Conservation (phyloP, 1,140 invertebrate genomes). For the Eumeta japonica region DNA sequence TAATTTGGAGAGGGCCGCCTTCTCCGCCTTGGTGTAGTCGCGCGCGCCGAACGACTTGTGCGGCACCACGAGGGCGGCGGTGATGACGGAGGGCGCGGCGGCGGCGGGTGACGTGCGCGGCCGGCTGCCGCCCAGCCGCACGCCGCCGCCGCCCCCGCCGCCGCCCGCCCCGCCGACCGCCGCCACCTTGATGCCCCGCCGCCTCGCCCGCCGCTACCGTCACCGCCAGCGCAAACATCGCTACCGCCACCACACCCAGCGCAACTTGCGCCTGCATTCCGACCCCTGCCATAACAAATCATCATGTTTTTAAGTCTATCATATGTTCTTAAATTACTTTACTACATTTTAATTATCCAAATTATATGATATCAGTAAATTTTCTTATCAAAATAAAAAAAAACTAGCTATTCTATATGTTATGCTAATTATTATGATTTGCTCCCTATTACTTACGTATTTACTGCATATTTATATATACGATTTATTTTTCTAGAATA, state of each 20-base stretch:
- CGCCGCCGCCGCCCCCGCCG: constrained; percentile 31
- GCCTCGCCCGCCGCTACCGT: constrained; percentile 32
- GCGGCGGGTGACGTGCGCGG: constrained; percentile 47
- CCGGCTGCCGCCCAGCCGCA: constrained; percentile 41
- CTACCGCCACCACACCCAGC: constrained; percentile 40
- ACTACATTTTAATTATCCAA: too few species aligned
- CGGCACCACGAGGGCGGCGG: constrained; percentile 72
- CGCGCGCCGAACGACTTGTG: constrained; percentile 73
- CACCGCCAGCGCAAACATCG: constrained; percentile 36
- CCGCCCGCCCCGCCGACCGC: constrained; percentile 23
- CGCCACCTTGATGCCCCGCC: constrained; percentile 44
- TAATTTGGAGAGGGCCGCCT: constrained; percentile 64
- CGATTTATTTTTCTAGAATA: too few species aligned
- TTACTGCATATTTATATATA: too few species aligned
- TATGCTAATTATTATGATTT: too few species aligned
- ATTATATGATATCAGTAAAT: too few species aligned
- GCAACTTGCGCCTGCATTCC: constrained; percentile 46
- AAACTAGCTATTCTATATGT: too few species aligned
- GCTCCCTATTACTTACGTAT: too few species aligned
- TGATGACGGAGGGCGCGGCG: constrained; percentile 40
- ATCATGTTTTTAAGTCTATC: too few species aligned
- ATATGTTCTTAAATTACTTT: too few species aligned
- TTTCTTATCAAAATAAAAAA: too few species aligned
- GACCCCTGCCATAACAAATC: constrained; percentile 15
- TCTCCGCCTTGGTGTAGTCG: constrained; percentile 71